Conservation (phyloP, 1,140 invertebrate genomes). For the Megalopta genalis region DNA sequence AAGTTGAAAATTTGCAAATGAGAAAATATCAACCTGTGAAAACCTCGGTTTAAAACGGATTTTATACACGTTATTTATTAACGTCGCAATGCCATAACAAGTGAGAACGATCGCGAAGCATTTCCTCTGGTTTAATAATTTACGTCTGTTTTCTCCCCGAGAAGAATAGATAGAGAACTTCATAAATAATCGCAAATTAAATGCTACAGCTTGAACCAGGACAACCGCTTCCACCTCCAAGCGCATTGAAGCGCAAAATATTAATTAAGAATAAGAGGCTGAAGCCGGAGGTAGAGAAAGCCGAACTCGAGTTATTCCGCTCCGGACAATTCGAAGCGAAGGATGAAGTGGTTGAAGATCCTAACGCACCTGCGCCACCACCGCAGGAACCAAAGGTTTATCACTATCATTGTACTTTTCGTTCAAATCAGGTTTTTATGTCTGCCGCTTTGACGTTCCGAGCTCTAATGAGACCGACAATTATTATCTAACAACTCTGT, state of each 20-base stretch:
- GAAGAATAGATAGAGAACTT: too few relatives aligned
- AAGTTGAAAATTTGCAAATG: too few relatives aligned
- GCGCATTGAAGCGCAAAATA: slow-evolving; percentile 94
- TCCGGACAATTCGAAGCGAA: slow-evolving; percentile 95
- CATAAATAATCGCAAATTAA: slow-evolving; percentile 20
- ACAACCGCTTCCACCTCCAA: slow-evolving; percentile 92
- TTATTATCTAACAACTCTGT: neutral
- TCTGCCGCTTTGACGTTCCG: neutral
- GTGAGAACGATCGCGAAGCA: too few relatives aligned
- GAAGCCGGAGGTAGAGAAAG: slow-evolving; percentile 98
- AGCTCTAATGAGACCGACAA: neutral
- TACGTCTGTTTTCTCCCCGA: too few relatives aligned
- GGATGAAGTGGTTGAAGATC: slow-evolving; percentile 91
- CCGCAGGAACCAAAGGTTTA: slow-evolving; percentile 73
- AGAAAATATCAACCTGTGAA: too few relatives aligned
- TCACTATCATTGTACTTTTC: neutral
- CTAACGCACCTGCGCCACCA: slow-evolving; percentile 85
- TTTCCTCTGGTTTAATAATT: too few relatives aligned
- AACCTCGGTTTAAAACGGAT: too few relatives aligned
- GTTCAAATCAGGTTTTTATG: neutral
- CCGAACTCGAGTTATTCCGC: slow-evolving; percentile 92
- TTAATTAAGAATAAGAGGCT: slow-evolving; percentile 99
- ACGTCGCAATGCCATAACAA: too few relatives aligned
- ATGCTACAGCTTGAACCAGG: slow-evolving; percentile 89
- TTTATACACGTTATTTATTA: too few relatives aligned